phyloP scores from a whole-genome alignment of 2,888 invertebrate genomes.

The Plebejus anna region DNA sequence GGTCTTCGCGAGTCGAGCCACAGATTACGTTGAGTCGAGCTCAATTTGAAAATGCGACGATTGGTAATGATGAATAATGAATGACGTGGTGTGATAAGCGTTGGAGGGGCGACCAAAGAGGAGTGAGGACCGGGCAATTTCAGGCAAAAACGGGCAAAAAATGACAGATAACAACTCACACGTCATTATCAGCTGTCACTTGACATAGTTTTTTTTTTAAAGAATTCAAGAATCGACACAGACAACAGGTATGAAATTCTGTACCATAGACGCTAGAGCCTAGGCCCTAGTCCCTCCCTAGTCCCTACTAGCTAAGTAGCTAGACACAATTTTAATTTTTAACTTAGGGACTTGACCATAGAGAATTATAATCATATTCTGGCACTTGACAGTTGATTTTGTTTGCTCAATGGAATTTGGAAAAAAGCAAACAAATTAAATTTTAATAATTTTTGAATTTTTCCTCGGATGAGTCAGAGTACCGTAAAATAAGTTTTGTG shows the following conservation, averaged over 20 bases:
- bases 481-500: neutral
- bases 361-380: too few relatives aligned
- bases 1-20: neutral
- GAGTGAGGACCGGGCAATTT: neutral
- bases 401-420: neutral
- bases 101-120: neutral
- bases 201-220: neutral
- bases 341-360: too few relatives aligned
- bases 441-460: neutral
- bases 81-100: slow-evolving; percentile 6
- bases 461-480: slow-evolving; percentile 6
- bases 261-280: too few relatives aligned
- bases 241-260: too few relatives aligned
- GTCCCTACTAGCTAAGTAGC: too few relatives aligned
- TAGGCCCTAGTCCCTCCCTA: too few relatives aligned
- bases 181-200: slow-evolving; percentile 1
- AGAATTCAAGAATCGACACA: too few relatives aligned
- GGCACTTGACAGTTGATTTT: neutral
- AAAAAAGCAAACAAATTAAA: neutral
- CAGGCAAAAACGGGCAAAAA: neutral
- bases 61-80: neutral
- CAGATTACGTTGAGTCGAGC: neutral
- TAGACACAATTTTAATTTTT: too few relatives aligned
- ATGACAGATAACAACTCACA: neutral
- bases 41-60: slow-evolving; percentile 2